A percentile compares a stretch with the other conserved stretches of the same genome.
Evolutionary conservation across 2,113 vertebrate species (phyloP).

Genomic region (Strigops habroptila): DNA sequence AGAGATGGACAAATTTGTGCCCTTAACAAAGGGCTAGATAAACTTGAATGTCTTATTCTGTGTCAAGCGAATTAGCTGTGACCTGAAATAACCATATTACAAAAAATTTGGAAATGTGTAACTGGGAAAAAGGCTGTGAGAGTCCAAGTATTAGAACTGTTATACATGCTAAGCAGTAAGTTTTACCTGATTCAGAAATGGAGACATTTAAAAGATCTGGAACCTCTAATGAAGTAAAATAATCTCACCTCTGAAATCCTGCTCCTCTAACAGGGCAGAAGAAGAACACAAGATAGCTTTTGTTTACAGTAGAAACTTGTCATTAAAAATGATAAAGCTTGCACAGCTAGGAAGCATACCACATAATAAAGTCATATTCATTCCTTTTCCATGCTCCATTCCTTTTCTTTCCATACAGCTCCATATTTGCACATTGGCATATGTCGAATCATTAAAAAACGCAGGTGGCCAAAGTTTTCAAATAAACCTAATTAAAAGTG

Average conservation of each 20-base stretch:
- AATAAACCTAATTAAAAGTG: constrained; percentile 44
- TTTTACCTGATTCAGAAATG: not conserved
- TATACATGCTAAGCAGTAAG: not conserved
- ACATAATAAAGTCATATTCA: not conserved
- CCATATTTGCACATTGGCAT: constrained; percentile 20
- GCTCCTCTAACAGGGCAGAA: not conserved
- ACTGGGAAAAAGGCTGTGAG: not conserved
- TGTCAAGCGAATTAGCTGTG: not conserved
- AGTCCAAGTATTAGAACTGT: not conserved
- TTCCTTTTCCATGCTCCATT: not conserved
- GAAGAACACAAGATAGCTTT: not conserved
- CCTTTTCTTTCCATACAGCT: not conserved
- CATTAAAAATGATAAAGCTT: not conserved
- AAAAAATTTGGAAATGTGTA: not conserved
- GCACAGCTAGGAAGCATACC: not conserved
- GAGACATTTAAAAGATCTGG: not conserved
- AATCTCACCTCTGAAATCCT: not conserved
- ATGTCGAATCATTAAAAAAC: constrained; percentile 20
- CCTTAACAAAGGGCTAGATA: not conserved
- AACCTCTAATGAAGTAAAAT: not conserved
- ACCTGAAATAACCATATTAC: not conserved
- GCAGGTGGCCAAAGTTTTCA: constrained; percentile 46
- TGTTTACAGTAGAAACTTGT: not conserved
- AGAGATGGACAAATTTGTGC: not conserved
- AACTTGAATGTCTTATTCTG: not conserved